Conservation (phyloP, 2,888 invertebrate genomes). For the Silvanus unidentatus region DNA sequence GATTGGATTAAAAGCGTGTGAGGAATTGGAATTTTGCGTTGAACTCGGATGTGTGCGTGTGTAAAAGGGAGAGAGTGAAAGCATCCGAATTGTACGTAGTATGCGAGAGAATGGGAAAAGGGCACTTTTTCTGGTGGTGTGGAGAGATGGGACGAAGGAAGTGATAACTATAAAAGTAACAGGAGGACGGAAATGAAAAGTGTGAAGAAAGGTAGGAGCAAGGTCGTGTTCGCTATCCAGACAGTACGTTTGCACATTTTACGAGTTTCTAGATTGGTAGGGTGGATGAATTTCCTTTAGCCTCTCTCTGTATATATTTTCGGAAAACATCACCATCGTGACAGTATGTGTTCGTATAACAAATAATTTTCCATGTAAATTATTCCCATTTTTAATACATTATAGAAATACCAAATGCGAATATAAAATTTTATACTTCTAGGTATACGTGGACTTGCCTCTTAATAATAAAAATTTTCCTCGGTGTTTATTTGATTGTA, state of each 20-base stretch:
- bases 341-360: too few species aligned
- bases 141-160: conserved; percentile 31
- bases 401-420: too few species aligned
- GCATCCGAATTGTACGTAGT: conserved; percentile 10
- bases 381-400: too few species aligned
- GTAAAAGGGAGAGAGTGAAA: not conserved
- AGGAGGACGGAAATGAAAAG: conserved; percentile 43
- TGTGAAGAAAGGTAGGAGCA: conserved; percentile 41
- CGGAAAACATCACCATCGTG: conserved; percentile 8
- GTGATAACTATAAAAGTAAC: conserved; percentile 45
- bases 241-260: conserved; percentile 37
- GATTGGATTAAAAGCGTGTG: conserved; percentile 23
- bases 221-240: conserved; percentile 43
- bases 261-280: conserved; percentile 33
- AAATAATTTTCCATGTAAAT: too few species aligned
- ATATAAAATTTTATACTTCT: too few species aligned
- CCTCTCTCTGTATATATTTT: not conserved
- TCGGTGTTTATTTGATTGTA: too few species aligned
- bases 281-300: conserved; percentile 26
- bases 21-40: conserved; percentile 22
- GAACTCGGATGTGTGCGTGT: too few species aligned
- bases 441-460: too few species aligned
- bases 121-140: conserved; percentile 2
- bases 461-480: too few species aligned
- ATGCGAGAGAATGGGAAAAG: conserved; percentile 14